Evolutionary conservation across 2,797 vertebrate species (phyloP), one percentile per base, ranked within the genome.

Genomic region (Acanthopagrus latus): DNA sequence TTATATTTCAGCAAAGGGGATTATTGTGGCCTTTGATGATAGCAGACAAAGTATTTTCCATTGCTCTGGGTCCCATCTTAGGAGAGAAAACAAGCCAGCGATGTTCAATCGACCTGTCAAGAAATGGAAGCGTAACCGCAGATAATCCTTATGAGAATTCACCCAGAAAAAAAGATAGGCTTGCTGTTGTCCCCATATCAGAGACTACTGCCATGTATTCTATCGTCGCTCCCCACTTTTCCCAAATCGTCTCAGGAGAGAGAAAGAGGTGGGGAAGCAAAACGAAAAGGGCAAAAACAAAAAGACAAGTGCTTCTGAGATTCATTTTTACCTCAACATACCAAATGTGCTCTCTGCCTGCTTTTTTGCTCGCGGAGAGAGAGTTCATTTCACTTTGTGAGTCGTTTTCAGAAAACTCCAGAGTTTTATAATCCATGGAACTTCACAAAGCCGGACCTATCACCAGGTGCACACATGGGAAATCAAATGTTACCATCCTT

Each of bases 401-500:
- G 72, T 48, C 38, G 12, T 76, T 88, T 87, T 74, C 11, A 69
- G 50, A 65, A 86, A 81, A 83, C 83, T 87, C 70, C 57, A 55
- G 64, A 83, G 68, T 75, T 88, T 70, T 81, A 69, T 85, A 92
- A 82, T 83, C 71, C 71, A 74, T 82, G 64, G 84, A 89, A 88
- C 75, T 81, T 83, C 63, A 87, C 57, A 80, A 90, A 90, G 86
- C 69, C 2, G 62, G 83, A 90, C 90, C 75, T 77, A 87, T 93
- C 86, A 84, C 76, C 86, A 84, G 83, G 72, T 57, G 58, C 65
- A 84, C 89, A 88, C 87, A 74, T 72, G 92, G 91, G 93, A 93
- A 92, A 92, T 93, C 88, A 91, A 90, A 89, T 59, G 79, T 80
- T 88, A 69, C 86, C 84, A 82, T 89, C 81, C 84, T 87, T 88